Conservation (phyloP, 2,113 vertebrate genomes). For the Leptodactylus fuscus region DNA sequence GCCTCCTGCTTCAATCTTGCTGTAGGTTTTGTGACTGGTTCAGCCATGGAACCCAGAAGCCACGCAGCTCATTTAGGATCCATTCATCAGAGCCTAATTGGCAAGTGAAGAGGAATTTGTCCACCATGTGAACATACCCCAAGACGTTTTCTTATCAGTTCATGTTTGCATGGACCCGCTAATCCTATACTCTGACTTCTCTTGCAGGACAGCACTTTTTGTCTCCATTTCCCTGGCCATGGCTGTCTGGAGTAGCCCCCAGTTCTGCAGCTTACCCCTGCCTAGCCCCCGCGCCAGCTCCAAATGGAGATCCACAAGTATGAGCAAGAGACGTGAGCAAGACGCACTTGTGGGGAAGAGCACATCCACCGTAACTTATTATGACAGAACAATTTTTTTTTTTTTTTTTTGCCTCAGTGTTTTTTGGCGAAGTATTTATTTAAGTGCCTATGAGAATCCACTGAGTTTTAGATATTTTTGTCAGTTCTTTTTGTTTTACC, state of each 20-base stretch:
- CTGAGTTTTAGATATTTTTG: constrained; percentile 57
- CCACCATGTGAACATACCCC: no score
- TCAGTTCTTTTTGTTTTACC: constrained; percentile 19
- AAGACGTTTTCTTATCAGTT: no score
- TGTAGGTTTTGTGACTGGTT: no score
- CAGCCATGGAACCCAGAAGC: no score
- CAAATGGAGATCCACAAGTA: constrained; percentile 35
- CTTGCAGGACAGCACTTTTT: constrained; percentile 31
- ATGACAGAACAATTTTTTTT: constrained; percentile 43
- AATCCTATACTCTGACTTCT: neutral
- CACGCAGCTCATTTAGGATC: no score
- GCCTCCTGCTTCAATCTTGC: no score
- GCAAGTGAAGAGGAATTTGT: no score
- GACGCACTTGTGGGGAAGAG: fast-evolving
- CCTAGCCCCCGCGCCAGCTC: constrained; percentile 42
- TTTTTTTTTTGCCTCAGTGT: constrained; percentile 41
- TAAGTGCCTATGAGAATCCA: constrained; percentile 54
- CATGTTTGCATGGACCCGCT: neutral
- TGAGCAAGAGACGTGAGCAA: neutral
- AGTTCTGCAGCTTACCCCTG: constrained; percentile 54
- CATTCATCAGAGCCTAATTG: no score
- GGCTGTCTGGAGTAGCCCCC: constrained; percentile 45
- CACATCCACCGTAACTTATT: neutral
- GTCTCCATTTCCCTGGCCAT: constrained; percentile 47
- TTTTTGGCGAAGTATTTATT: neutral